Conservation (phyloP, 2,888 invertebrate genomes). For the Mellilla xanthometata region DNA sequence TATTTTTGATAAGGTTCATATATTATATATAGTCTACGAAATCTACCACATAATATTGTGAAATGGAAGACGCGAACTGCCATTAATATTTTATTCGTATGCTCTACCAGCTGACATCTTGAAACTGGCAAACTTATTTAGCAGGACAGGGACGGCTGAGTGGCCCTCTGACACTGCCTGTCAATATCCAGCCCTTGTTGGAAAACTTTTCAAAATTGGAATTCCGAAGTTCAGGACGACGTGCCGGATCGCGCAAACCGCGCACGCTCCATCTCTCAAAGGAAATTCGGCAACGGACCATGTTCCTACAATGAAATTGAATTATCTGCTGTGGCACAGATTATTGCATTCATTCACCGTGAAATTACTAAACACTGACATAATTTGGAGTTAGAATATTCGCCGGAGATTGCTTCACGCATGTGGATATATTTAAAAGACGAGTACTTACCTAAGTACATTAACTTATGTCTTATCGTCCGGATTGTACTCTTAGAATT, state of each 20-base stretch:
- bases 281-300: slow-evolving; percentile 76
- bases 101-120: slow-evolving; percentile 23
- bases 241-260: slow-evolving; percentile 68
- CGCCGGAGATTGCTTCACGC: too few relatives aligned
- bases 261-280: slow-evolving; percentile 77
- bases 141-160: slow-evolving; percentile 49
- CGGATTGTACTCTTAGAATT: too few relatives aligned
- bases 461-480: too few relatives aligned
- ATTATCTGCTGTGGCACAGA: slow-evolving; percentile 71
- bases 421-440: too few relatives aligned
- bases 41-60: too few relatives aligned
- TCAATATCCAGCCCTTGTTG: slow-evolving; percentile 76
- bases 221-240: slow-evolving; percentile 78
- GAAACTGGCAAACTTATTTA: slow-evolving; percentile 43
- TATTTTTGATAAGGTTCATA: too few relatives aligned
- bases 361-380: slow-evolving; percentile 66
- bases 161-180: slow-evolving; percentile 73
- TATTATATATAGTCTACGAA: too few relatives aligned
- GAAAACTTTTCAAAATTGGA: slow-evolving; percentile 82
- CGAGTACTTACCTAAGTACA: too few relatives aligned
- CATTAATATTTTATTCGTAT: slow-evolving; percentile 13
- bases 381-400: slow-evolving; percentile 23
- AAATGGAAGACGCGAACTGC: background rate
- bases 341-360: slow-evolving; percentile 73
- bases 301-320: slow-evolving; percentile 74